phyloP scores from a whole-genome alignment of 2,888 invertebrate species.

The Troides aeacus region DNA sequence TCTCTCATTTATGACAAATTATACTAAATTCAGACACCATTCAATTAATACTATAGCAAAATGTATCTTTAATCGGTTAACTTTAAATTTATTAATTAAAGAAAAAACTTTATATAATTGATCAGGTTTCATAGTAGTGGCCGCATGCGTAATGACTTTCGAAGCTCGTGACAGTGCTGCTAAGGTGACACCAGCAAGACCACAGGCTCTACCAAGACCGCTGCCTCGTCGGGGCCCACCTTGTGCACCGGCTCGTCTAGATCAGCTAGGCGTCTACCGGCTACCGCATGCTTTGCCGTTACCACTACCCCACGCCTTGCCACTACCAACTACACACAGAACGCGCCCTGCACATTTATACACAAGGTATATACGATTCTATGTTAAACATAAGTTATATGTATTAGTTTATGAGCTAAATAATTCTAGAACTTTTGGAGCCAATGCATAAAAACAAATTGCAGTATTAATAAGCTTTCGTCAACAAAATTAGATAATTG shows the following conservation, averaged over 20 bases:
- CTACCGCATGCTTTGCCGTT: constrained; percentile 77
- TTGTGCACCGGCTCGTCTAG: constrained; percentile 80
- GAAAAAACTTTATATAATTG: neutral
- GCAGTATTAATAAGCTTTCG: neutral
- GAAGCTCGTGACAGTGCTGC: constrained; percentile 97
- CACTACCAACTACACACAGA: constrained; percentile 68
- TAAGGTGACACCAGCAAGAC: constrained; percentile 88
- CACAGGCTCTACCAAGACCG: constrained; percentile 76
- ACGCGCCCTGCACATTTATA: constrained; percentile 57
- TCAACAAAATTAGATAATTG: neutral
- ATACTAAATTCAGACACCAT: too few relatives aligned
- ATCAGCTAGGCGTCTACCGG: constrained; percentile 84
- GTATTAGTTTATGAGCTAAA: neutral
- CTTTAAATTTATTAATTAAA: too few relatives aligned
- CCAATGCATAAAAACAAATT: neutral
- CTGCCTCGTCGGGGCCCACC: constrained; percentile 69
- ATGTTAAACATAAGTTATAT: neutral
- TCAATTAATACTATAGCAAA: too few relatives aligned
- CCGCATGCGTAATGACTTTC: constrained; percentile 99
- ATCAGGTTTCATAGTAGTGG: constrained; percentile 95
- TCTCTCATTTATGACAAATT: too few relatives aligned
- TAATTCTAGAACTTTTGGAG: neutral
- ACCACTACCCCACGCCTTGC: constrained; percentile 66
- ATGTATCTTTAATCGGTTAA: too few relatives aligned
- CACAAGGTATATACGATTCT: constrained; percentile 58